These are phyloP conservation scores for Sphenopsis melanotis DNA, from an alignment of 2,797 vertebrate genomes.

Conservation along the genomic window DNA sequence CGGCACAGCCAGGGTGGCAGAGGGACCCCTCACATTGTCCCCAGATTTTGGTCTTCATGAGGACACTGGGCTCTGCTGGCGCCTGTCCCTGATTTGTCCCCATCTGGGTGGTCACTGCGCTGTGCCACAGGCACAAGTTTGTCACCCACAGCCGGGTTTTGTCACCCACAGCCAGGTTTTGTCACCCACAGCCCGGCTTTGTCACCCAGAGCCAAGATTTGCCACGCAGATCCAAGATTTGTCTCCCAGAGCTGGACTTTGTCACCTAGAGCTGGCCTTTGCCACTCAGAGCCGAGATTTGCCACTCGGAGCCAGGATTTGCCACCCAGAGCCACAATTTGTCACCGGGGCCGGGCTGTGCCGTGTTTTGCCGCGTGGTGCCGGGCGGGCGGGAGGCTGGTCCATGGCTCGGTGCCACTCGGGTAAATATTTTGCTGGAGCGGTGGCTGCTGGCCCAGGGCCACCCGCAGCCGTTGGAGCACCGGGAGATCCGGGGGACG, in stretches of 20 bases:
- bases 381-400: slow-evolving; percentile 15
- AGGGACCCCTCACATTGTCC: not conserved
- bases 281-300: no score
- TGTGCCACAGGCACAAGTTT: not conserved
- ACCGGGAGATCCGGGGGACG: slow-evolving; percentile 52
- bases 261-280: no score
- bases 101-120: fast-evolving
- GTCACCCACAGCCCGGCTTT: fast-evolving
- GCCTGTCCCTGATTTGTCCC: not conserved
- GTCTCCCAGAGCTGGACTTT: no score
- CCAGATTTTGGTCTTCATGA: not conserved
- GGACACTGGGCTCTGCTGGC: not conserved
- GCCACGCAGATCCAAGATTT: not conserved
- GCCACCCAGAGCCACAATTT: fast-evolving
- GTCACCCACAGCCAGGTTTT: not conserved
- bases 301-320: no score
- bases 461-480: slow-evolving; percentile 45
- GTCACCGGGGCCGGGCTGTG: not conserved
- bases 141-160: not conserved
- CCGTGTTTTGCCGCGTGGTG: not conserved
- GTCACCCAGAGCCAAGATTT: not conserved
- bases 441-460: slow-evolving; percentile 48
- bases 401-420: slow-evolving; percentile 46
- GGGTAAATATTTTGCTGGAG: slow-evolving; percentile 69
- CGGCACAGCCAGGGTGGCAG: fast-evolving